Evolutionary conservation across 2,888 invertebrate genomes (phyloP).

Genomic region (Drosophila neutralis): DNA sequence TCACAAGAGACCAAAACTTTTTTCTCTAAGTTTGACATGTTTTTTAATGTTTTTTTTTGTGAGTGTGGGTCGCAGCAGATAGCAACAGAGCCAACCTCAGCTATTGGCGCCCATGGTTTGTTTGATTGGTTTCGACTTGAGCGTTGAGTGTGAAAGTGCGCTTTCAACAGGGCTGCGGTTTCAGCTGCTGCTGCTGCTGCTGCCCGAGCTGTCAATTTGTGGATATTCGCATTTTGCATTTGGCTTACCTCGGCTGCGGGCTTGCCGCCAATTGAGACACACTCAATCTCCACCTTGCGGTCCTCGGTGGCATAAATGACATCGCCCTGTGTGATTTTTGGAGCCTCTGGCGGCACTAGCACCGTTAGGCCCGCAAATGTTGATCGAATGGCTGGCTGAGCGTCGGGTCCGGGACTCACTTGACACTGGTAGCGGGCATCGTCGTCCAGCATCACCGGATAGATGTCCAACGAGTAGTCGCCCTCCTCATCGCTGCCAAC

Average conservation of each 20-base stretch:
- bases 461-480: slow-evolving; percentile 95
- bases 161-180: slow-evolving; percentile 53
- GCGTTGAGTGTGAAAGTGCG: slow-evolving; percentile 31
- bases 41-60: not conserved
- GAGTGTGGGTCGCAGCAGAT: not conserved
- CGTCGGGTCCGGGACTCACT: slow-evolving; percentile 92
- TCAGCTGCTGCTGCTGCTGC: slow-evolving; percentile 13
- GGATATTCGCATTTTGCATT: not conserved
- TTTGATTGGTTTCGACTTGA: slow-evolving; percentile 47
- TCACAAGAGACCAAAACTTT: not conserved
- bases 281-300: slow-evolving; percentile 94
- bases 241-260: slow-evolving; percentile 94
- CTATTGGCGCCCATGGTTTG: slow-evolving; percentile 38
- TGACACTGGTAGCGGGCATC: slow-evolving; percentile 97
- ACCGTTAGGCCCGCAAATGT: slow-evolving; percentile 93
- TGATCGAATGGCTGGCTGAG: slow-evolving; percentile 93
- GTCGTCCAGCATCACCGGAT: slow-evolving; percentile 95
- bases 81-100: slow-evolving; percentile 1
- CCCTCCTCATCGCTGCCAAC: slow-evolving; percentile 97
- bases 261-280: slow-evolving; percentile 95
- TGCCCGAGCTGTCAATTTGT: not conserved
- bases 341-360: slow-evolving; percentile 95
- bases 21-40: not conserved
- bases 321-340: slow-evolving; percentile 94
- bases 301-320: slow-evolving; percentile 95